These are phyloP conservation scores for Morelia viridis DNA, from an alignment of 2,797 vertebrate species.

Conservation along the genomic window DNA sequence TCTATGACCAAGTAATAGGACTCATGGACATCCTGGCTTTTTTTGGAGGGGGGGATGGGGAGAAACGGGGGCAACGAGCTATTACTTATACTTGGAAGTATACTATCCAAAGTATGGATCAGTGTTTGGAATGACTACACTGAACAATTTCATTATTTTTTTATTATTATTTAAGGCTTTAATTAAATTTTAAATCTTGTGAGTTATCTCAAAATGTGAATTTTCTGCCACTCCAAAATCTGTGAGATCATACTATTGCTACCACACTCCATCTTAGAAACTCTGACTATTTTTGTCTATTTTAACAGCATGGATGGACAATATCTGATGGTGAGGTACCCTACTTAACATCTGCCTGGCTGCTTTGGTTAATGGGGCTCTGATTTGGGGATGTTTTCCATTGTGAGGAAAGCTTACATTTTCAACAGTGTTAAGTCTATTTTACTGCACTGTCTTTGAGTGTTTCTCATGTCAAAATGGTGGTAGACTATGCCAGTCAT, in stretches of 20 bases:
- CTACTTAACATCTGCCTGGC: not conserved
- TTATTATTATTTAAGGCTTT: not conserved
- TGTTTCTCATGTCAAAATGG: not conserved
- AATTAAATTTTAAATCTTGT: not conserved
- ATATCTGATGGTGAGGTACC: not conserved
- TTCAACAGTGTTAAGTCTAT: not conserved
- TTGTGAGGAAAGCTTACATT: not conserved
- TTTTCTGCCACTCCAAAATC: not conserved
- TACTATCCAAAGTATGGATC: too few species aligned
- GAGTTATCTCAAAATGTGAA: not conserved
- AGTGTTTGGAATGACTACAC: not conserved
- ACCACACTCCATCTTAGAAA: not conserved
- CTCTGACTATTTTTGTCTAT: not conserved
- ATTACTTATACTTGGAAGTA: too few species aligned
- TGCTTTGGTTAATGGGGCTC: not conserved
- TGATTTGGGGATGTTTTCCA: not conserved
- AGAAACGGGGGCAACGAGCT: too few species aligned
- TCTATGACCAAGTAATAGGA: not conserved
- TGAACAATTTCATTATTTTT: not conserved
- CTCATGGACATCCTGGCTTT: not conserved
- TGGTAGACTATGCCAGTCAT: not conserved
- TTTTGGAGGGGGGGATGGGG: too few species aligned
- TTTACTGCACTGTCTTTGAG: not conserved
- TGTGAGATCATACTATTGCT: not conserved
- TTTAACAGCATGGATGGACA: not conserved